Percentiles rank a stretch among this genome's conserved stretches.
These are phyloP conservation scores for Oryzias curvinotus DNA, from an alignment of 2,113 vertebrate genomes.

Conservation along the genomic window DNA sequence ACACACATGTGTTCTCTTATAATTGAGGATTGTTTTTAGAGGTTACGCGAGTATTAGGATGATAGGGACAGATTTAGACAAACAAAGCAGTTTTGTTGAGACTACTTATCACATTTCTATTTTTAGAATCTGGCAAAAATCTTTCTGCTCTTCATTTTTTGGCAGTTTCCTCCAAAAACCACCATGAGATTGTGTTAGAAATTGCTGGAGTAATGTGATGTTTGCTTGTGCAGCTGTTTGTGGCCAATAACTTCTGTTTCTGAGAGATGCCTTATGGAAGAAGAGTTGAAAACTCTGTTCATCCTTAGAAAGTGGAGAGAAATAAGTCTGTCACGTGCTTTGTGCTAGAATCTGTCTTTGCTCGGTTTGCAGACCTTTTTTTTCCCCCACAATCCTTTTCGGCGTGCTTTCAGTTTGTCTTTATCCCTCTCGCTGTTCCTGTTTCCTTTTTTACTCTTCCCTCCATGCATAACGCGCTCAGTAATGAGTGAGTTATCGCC, in stretches of 20 bases:
- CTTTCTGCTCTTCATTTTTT: background rate
- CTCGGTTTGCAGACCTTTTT: slow-evolving; percentile 16
- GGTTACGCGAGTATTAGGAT: too few relatives aligned
- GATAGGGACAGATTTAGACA: too few relatives aligned
- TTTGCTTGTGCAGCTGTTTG: slow-evolving; percentile 2
- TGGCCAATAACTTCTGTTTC: slow-evolving; percentile 15
- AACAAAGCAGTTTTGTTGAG: background rate
- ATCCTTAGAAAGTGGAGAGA: slow-evolving; percentile 32
- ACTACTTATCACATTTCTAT: background rate
- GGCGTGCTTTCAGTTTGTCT: slow-evolving; percentile 21
- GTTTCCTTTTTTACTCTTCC: slow-evolving; percentile 15
- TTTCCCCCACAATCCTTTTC: background rate
- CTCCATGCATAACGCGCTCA: slow-evolving; percentile 48
- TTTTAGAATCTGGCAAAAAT: background rate
- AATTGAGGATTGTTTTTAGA: too few relatives aligned
- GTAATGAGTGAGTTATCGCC: slow-evolving; percentile 56
- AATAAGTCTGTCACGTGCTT: slow-evolving; percentile 31
- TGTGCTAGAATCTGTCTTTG: slow-evolving; percentile 8
- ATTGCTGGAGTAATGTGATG: background rate
- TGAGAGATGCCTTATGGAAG: slow-evolving; percentile 40
- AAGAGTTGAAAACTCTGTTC: slow-evolving; percentile 38
- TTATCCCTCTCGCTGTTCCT: slow-evolving; percentile 6
- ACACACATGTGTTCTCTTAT: too few relatives aligned
- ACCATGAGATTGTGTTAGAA: background rate
- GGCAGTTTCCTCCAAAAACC: background rate